Percentiles rank a stretch among this genome's conserved stretches.
phyloP scores from a whole-genome alignment of 2,797 vertebrate genomes.

The Schizopygopsis malacanthus region DNA sequence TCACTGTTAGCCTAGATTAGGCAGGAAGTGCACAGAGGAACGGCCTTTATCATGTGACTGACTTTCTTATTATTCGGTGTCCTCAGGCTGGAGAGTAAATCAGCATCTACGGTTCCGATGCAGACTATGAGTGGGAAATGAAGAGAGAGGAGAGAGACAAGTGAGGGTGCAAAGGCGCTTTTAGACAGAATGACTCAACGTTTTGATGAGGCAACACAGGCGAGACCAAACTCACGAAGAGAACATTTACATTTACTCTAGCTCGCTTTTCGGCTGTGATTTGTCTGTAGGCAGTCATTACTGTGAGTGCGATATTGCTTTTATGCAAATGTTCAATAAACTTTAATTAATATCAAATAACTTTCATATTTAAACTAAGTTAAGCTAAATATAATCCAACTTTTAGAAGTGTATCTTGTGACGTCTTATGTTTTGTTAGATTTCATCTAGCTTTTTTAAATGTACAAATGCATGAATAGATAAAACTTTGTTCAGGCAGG shows the following conservation, averaged over 20 bases:
- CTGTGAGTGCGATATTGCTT: constrained; percentile 12
- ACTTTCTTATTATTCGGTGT: constrained; percentile 51
- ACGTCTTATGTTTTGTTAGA: background rate
- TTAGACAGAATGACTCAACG: constrained; percentile 12
- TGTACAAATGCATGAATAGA: background rate
- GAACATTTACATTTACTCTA: background rate
- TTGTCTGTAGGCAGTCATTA: background rate
- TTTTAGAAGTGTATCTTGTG: background rate
- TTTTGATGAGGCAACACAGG: constrained; percentile 1
- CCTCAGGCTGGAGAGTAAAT: constrained; percentile 49
- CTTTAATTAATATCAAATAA: background rate
- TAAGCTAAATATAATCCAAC: background rate
- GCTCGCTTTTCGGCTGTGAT: background rate
- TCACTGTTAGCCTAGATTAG: constrained; percentile 57
- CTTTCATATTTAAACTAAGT: background rate
- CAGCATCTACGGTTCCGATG: constrained; percentile 25
- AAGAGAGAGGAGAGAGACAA: constrained; percentile 24
- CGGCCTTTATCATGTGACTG: constrained; percentile 41
- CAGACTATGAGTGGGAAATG: constrained; percentile 10
- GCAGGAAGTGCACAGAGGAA: constrained; percentile 38
- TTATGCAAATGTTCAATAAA: constrained; percentile 18
- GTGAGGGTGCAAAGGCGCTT: background rate
- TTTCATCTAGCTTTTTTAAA: background rate
- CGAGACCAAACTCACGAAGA: constrained; percentile 12
- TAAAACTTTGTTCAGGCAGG: background rate